Evolutionary conservation across 2,113 vertebrate species (phyloP).

Genomic region (Guaruba guarouba): DNA sequence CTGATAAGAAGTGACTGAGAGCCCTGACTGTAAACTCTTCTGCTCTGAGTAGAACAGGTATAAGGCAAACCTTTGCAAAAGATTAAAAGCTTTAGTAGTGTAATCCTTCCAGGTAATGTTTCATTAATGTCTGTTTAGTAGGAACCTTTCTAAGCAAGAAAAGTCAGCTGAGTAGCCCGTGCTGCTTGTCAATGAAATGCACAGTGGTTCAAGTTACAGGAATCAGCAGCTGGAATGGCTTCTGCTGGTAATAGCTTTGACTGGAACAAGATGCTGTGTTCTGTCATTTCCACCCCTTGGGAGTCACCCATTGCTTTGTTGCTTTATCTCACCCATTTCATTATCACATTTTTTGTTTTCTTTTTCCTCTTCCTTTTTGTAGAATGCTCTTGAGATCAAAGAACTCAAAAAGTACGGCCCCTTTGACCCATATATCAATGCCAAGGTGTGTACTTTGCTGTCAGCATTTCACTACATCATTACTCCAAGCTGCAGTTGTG

Average conservation of each 20-base stretch:
- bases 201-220: background rate
- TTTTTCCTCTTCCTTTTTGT: constrained; percentile 87
- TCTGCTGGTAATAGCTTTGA: constrained; percentile 36
- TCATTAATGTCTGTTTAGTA: background rate
- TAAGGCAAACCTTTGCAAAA: background rate
- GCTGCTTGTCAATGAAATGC: background rate
- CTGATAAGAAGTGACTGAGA: background rate
- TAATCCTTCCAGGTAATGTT: constrained; percentile 11
- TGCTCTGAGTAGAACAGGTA: background rate
- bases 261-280: constrained; percentile 46
- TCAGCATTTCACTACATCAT: constrained; percentile 71
- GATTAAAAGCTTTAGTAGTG: background rate
- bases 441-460: constrained; percentile 97
- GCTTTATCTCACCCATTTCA: constrained; percentile 79
- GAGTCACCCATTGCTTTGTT: constrained; percentile 75
- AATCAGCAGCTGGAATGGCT: constrained; percentile 30
- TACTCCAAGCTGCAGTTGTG: constrained; percentile 54
- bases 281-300: constrained; percentile 22
- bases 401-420: constrained; percentile 99
- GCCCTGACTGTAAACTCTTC: background rate
- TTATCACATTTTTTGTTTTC: constrained; percentile 75
- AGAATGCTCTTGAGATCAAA: constrained; percentile 98
- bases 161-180: background rate
- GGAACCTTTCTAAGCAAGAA: background rate
- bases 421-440: constrained; percentile 99